Conservation (phyloP, 2,113 vertebrate species). For the Amphiprion percula region DNA sequence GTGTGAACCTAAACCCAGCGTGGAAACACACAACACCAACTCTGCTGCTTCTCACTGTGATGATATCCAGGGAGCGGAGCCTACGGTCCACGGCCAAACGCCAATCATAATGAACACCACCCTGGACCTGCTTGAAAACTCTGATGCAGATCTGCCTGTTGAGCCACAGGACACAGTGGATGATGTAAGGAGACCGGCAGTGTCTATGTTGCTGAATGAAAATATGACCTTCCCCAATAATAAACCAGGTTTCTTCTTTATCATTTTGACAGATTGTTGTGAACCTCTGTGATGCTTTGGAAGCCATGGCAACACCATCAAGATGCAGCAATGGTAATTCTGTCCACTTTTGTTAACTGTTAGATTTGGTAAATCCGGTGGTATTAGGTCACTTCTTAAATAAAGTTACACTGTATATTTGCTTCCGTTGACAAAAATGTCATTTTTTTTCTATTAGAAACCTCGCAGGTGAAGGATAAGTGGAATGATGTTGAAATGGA, state of each 20-base stretch:
- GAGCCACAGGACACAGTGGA: constrained; percentile 71
- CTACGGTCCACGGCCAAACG: background rate
- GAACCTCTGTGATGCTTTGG: constrained; percentile 84
- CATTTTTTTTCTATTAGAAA: constrained; percentile 21
- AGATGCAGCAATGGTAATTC: constrained; percentile 82
- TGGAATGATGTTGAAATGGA: constrained; percentile 3
- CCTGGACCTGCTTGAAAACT: constrained; percentile 76
- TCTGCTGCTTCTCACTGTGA: background rate
- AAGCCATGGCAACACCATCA: constrained; percentile 78
- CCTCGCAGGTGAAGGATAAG: constrained; percentile 26
- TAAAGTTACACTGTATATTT: too few relatives aligned
- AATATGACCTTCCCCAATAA: background rate
- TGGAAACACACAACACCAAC: background rate
- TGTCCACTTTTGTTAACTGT: background rate
- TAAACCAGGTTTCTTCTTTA: background rate
- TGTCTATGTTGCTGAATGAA: background rate
- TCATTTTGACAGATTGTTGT: constrained; percentile 75
- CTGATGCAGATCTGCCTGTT: constrained; percentile 59
- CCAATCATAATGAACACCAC: constrained; percentile 71
- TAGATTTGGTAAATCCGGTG: background rate
- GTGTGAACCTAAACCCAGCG: constrained; percentile 18
- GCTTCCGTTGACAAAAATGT: background rate
- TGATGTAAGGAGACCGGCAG: constrained; percentile 69
- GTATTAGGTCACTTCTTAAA: background rate
- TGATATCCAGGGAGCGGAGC: background rate